These are phyloP conservation scores for Fissipunctia ypsillon DNA, from an alignment of 2,888 invertebrate genomes.

Conservation along the genomic window DNA sequence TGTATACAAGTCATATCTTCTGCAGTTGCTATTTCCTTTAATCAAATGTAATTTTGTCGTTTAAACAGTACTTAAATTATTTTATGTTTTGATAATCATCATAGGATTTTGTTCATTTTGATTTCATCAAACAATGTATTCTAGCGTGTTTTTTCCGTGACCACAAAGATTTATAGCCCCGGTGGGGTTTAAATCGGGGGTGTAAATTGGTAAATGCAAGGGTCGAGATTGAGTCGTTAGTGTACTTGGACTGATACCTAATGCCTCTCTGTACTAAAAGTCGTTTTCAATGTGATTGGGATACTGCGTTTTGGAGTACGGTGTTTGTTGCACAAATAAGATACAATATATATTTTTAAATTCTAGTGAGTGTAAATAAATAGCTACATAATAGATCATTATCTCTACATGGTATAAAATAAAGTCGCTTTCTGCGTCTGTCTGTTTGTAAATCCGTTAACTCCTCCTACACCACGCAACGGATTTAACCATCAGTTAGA, in stretches of 20 bases:
- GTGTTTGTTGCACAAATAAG: neutral
- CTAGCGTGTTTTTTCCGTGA: conserved; percentile 12
- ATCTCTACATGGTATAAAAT: no score
- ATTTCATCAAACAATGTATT: conserved; percentile 1
- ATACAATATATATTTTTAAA: no score
- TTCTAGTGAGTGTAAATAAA: no score
- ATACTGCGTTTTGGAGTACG: conserved; percentile 5
- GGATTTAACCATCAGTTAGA: no score
- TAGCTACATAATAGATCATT: no score
- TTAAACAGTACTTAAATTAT: neutral
- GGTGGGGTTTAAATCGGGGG: conserved; percentile 68
- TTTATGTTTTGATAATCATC: neutral
- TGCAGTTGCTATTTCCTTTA: neutral
- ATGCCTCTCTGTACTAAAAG: conserved; percentile 53
- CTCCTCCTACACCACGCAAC: no score
- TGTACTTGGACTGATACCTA: conserved; percentile 48
- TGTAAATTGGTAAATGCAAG: conserved; percentile 76
- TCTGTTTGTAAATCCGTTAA: no score
- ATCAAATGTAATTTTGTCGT: neutral
- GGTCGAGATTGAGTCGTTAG: conserved; percentile 65
- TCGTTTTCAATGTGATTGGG: conserved; percentile 49
- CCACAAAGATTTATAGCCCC: conserved; percentile 64
- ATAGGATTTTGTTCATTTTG: neutral
- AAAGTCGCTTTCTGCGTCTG: no score
- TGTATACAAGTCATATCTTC: neutral